Conservation (phyloP, 92 coral and sea anemone genomes). For the Micromussa lordhowensis region DNA sequence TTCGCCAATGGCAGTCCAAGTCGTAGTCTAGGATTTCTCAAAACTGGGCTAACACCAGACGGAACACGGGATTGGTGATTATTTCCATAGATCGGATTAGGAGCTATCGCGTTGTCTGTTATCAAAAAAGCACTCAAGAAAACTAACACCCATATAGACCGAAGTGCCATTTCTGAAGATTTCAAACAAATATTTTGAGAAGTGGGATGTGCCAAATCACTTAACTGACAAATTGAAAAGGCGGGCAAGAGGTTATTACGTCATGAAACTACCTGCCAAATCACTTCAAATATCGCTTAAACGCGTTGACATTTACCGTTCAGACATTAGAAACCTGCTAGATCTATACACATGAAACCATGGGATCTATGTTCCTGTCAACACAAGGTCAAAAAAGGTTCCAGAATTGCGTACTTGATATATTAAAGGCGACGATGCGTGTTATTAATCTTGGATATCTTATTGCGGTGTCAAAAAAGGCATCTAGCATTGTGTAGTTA, state of each 20-base stretch:
- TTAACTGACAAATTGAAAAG: not conserved
- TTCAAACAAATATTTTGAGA: not conserved
- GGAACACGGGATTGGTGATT: not conserved
- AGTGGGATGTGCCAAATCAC: constrained; percentile 16
- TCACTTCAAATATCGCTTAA: not conserved
- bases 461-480: not conserved
- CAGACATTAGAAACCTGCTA: not conserved
- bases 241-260: not conserved
- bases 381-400: not conserved
- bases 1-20: constrained; percentile 14
- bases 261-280: constrained; percentile 15
- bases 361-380: not conserved
- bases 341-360: not conserved
- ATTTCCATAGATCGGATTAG: not conserved
- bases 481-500: not conserved
- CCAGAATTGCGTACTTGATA: not conserved
- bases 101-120: not conserved
- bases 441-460: not conserved
- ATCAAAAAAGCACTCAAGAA: not conserved
- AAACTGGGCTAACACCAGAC: not conserved
- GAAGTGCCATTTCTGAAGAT: not conserved
- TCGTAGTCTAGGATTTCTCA: not conserved
- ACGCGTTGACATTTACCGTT: not conserved
- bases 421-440: not conserved
- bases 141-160: not conserved